These are phyloP conservation scores for Portunus trituberculatus DNA, from an alignment of 1,140 invertebrate genomes.

Conservation along the genomic window DNA sequence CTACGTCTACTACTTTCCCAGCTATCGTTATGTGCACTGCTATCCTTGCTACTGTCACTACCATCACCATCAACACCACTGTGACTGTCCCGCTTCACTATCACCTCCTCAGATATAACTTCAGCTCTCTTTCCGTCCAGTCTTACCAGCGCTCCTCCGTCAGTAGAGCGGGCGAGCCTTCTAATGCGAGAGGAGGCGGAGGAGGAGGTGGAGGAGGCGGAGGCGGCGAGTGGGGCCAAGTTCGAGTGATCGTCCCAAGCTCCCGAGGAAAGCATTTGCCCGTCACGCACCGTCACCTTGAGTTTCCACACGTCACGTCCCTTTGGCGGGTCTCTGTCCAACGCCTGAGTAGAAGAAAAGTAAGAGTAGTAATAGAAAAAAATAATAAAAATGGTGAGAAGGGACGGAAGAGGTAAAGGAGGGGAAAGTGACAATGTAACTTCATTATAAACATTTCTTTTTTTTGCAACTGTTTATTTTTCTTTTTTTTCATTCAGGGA, in stretches of 20 bases:
- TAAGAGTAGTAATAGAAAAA: too few species aligned
- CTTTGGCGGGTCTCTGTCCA: conserved; percentile 58
- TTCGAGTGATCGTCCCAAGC: not conserved
- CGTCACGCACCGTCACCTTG: conserved; percentile 52
- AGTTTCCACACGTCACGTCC: conserved; percentile 41
- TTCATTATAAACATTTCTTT: too few species aligned
- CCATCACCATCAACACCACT: not conserved
- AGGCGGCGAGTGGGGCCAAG: not conserved
- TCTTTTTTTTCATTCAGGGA: too few species aligned
- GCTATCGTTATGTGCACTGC: not conserved
- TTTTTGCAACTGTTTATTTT: too few species aligned
- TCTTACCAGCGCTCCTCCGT: not conserved
- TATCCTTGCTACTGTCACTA: not conserved
- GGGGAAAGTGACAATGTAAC: not conserved
- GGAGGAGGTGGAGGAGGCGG: not conserved
- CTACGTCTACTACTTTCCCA: not conserved
- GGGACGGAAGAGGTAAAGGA: not conserved
- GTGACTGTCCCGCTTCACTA: not conserved
- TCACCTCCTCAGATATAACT: not conserved
- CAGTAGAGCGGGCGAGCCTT: not conserved
- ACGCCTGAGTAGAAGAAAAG: conserved; percentile 13
- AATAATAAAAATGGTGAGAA: too few species aligned
- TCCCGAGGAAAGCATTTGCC: conserved; percentile 29
- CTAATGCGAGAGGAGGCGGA: not conserved
- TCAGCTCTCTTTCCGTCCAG: not conserved